phyloP scores from a whole-genome alignment of 2,888 invertebrate genomes.

The Scaptomyza caliginosa region DNA sequence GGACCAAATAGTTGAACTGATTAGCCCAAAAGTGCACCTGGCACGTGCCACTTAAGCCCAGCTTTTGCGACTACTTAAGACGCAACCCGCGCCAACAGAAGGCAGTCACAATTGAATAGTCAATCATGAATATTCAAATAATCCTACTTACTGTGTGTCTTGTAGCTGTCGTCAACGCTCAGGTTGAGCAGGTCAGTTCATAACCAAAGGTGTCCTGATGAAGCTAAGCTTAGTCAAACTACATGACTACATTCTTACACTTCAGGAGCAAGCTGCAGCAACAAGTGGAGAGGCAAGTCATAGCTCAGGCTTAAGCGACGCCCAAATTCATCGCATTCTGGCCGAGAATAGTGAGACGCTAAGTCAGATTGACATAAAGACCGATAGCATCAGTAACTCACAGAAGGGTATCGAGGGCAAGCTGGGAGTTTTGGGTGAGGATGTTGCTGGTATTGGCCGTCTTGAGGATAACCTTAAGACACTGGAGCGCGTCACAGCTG shows the following conservation, averaged over 20 bases:
- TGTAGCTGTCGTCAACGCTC: background rate
- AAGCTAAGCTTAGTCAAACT: background rate
- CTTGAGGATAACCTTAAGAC: constrained; percentile 40
- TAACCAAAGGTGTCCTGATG: background rate
- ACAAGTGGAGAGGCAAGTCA: background rate
- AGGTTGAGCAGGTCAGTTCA: background rate
- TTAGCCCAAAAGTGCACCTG: constrained; percentile 11
- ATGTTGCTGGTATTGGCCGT: constrained; percentile 33
- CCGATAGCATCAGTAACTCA: constrained; percentile 11
- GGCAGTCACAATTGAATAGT: constrained; percentile 30
- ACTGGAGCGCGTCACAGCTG: constrained; percentile 11
- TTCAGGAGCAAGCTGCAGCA: background rate
- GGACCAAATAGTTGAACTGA: constrained; percentile 11
- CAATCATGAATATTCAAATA: constrained; percentile 42
- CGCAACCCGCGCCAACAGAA: background rate
- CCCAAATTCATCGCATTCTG: constrained; percentile 13
- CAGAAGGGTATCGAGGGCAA: constrained; percentile 62
- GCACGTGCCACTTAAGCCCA: constrained; percentile 19
- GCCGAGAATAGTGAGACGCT: constrained; percentile 31
- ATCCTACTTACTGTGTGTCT: constrained; percentile 33
- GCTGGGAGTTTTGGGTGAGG: constrained; percentile 26
- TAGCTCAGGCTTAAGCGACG: background rate
- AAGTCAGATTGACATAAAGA: constrained; percentile 15
- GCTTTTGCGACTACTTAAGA: constrained; percentile 52
- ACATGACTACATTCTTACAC: background rate